A percentile compares a stretch with the other conserved stretches of the same genome.
Conservation (phyloP, 2,113 vertebrate species). For the Panthera tigris region DNA sequence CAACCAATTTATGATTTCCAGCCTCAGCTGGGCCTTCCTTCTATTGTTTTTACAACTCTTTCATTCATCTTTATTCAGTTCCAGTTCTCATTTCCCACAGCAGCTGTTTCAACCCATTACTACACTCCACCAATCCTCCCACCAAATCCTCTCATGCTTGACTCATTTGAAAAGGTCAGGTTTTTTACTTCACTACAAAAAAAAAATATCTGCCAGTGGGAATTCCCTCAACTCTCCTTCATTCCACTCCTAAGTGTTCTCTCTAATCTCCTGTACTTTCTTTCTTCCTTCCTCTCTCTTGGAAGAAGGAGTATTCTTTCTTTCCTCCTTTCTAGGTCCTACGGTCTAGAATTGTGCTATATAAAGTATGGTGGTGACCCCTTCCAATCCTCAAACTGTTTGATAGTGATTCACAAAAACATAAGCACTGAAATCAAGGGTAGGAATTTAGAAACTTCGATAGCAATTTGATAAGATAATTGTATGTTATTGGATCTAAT, state of each 20-base stretch:
- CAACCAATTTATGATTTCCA: slow-evolving; percentile 38
- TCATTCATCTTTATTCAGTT: slow-evolving; percentile 32
- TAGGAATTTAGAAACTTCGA: slow-evolving; percentile 2
- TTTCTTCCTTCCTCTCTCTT: not conserved
- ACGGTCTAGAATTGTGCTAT: not conserved
- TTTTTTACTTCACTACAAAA: not conserved
- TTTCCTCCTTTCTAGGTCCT: not conserved
- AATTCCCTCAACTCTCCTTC: slow-evolving; percentile 13
- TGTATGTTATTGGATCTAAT: not conserved
- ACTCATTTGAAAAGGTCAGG: slow-evolving; percentile 25
- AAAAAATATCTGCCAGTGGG: not conserved
- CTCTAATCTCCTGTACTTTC: not conserved
- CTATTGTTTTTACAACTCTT: slow-evolving; percentile 34
- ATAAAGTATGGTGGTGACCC: not conserved
- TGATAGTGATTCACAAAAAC: not conserved
- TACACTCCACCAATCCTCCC: not conserved
- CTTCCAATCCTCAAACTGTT: not conserved
- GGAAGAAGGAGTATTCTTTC: not conserved
- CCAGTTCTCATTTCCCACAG: slow-evolving; percentile 23
- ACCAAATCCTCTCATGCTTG: not conserved
- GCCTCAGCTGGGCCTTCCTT: not conserved
- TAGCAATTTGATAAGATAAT: not conserved
- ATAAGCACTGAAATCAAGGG: not conserved
- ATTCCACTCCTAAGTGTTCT: not conserved
- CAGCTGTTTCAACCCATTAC: slow-evolving; percentile 25